Evolutionary conservation across 2,888 invertebrate genomes (phyloP), one percentile per base, ranked within the genome.

Genomic region (Caradrina kadenii): DNA sequence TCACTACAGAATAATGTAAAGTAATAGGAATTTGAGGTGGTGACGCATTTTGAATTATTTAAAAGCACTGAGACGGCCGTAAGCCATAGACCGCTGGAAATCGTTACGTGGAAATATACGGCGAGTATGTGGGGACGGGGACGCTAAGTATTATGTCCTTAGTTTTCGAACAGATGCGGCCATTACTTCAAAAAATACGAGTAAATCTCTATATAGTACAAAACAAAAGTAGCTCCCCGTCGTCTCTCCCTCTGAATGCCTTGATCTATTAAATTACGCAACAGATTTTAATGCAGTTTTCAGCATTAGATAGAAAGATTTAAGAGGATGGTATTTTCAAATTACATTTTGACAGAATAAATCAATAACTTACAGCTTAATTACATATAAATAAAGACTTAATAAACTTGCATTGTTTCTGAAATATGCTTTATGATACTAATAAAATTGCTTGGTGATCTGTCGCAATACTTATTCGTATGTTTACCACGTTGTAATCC

Each of bases 21-120:
- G 80, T 77, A 72, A 82, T 74, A 69, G 50, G 76, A 74, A 79
- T 82, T 72, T 21, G 54, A 55, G 73, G 26, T 55, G 76, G 80
- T 77, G 72, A 82, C 74, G 83, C 74, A 76, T 83, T 83, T 70
- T 79, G 84, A 82, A 82, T 82, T 76, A 79, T 81, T 79, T 69
- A 82, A 79, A 69, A 65, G 69, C 56, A 31, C 39, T 54, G 72
- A 58, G 78, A 74, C 68, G 66, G 69, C 52, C 74, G 58, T 77
- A 66, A 74, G 70, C 55, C 71, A 69, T 64, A 35, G 63, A 54
- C 63, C 52, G 61, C 17, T 63, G 19, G 15, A 21, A 70, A 55
- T 63, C 48, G 42, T 48, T 54, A 42, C 62, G 39, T 70, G 66
- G 31, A 68, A 80, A 80, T 42, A 60, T 69, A 68, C 26, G 45